phyloP scores from a whole-genome alignment of 2,113 vertebrate species.

The Hemiprocne comata region DNA sequence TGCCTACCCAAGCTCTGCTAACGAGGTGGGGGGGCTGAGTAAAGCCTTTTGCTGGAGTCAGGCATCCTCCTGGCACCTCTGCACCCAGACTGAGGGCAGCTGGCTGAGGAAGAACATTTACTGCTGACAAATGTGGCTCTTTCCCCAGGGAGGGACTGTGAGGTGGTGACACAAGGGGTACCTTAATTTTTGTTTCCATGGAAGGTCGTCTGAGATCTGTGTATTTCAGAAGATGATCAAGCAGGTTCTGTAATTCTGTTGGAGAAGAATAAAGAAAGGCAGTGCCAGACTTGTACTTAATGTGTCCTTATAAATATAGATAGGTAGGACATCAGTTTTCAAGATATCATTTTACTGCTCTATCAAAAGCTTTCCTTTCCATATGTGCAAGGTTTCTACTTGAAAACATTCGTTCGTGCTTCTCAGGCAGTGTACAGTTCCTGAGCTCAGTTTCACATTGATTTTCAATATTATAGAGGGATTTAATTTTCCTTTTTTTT shows the following conservation, averaged over 20 bases:
- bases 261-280: not conserved
- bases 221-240: not conserved
- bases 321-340: not conserved
- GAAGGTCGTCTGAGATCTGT: not conserved
- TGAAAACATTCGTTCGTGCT: conserved; percentile 1
- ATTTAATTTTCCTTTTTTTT: not conserved
- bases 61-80: not conserved
- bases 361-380: conserved; percentile 31
- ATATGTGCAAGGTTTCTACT: conserved; percentile 21
- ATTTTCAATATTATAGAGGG: not conserved
- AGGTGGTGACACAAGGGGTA: not conserved
- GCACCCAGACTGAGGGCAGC: not conserved
- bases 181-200: not conserved
- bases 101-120: not conserved
- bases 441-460: not conserved
- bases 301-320: conserved; percentile 38
- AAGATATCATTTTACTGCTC: conserved; percentile 21
- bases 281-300: not conserved
- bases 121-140: not conserved
- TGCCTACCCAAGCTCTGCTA: not conserved
- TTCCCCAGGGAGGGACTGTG: not conserved
- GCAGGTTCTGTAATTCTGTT: not conserved
- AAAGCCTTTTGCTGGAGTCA: not conserved
- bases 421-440: not conserved
- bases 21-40: not conserved